phyloP scores from a whole-genome alignment of 2,888 invertebrate species.

The Pandemis heparana region DNA sequence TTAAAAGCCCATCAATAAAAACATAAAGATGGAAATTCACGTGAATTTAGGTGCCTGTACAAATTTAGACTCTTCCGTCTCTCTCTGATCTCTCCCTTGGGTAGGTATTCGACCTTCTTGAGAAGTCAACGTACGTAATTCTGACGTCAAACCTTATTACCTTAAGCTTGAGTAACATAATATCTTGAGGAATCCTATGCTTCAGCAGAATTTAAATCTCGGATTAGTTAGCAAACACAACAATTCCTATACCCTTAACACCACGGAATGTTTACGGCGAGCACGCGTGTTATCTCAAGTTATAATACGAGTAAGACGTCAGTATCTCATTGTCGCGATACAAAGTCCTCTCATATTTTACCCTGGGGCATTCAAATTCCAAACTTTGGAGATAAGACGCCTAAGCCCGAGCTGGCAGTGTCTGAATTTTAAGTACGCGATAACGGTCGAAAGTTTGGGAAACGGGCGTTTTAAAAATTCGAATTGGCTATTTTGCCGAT shows the following conservation, averaged over 20 bases:
- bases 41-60: too few relatives aligned
- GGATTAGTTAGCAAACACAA: conserved; percentile 21
- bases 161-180: background rate
- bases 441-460: conserved; percentile 14
- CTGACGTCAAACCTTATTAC: background rate
- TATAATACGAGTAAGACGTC: conserved; percentile 50
- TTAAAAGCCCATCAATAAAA: too few relatives aligned
- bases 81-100: background rate
- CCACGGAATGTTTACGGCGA: conserved; percentile 34
- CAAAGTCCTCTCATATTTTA: conserved; percentile 64
- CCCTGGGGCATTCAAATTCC: conserved; percentile 69
- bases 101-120: background rate
- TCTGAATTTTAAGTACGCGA: conserved; percentile 40
- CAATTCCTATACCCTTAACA: conserved; percentile 25
- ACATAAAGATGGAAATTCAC: too few relatives aligned
- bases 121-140: background rate
- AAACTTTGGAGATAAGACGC: conserved; percentile 74
- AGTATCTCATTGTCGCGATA: conserved; percentile 62
- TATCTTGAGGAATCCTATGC: background rate
- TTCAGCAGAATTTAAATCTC: conserved; percentile 25
- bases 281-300: conserved; percentile 46
- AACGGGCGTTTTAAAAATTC: background rate
- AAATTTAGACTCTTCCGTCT: background rate
- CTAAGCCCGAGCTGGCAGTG: conserved; percentile 63
- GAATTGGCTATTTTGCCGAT: background rate